phyloP scores from a whole-genome alignment of 2,797 vertebrate species.

The Otus scops region DNA sequence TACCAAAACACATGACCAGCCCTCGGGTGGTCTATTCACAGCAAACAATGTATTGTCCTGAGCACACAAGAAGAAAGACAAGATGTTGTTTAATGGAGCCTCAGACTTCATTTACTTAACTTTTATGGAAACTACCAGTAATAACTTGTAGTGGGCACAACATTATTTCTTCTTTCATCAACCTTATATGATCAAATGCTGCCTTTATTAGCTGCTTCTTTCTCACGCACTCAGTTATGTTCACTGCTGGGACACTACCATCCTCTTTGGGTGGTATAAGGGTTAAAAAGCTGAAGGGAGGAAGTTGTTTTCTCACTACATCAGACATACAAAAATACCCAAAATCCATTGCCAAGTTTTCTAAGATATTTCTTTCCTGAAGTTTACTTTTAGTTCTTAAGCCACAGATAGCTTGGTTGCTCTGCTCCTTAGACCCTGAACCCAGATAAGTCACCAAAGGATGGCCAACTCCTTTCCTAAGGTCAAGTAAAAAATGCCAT shows the following conservation, averaged over 20 bases:
- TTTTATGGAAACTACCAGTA: slow-evolving; percentile 44
- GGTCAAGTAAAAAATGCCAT: not conserved
- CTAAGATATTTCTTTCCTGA: not conserved
- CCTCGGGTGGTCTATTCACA: slow-evolving; percentile 66
- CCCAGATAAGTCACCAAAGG: not conserved
- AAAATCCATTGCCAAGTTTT: not conserved
- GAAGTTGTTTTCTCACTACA: not conserved
- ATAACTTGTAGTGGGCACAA: not conserved
- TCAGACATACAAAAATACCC: not conserved
- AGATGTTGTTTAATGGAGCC: slow-evolving; percentile 37
- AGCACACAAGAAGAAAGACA: slow-evolving; percentile 34
- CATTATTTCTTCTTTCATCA: slow-evolving; percentile 17
- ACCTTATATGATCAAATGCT: not conserved
- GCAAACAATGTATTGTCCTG: slow-evolving; percentile 59
- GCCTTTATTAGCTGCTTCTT: not conserved
- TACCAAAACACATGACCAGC: slow-evolving; percentile 66
- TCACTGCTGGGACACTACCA: not conserved
- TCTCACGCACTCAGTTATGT: not conserved
- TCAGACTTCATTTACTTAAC: slow-evolving; percentile 39
- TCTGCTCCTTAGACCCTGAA: not conserved
- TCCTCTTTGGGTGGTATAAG: not conserved
- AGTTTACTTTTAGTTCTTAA: not conserved
- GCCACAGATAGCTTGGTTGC: not conserved
- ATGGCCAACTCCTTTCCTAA: not conserved
- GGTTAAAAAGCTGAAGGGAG: not conserved